Conservation (phyloP, 2,888 invertebrate species). For the Morpho deidamia region DNA sequence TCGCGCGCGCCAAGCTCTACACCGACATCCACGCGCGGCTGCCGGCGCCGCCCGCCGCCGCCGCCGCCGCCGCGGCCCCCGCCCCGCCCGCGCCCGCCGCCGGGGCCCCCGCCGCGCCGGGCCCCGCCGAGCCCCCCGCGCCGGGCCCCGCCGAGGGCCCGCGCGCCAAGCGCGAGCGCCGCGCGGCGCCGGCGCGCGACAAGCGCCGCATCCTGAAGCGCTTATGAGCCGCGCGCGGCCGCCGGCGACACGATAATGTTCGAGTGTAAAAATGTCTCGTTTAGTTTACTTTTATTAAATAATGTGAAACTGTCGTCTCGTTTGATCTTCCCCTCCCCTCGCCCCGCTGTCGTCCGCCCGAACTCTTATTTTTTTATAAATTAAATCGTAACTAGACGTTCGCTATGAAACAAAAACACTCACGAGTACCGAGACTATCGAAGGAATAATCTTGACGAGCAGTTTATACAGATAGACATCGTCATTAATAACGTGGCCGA, state of each 20-base stretch:
- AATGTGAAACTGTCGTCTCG: slow-evolving; percentile 11
- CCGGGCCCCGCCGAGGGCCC: slow-evolving; percentile 37
- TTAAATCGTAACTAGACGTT: too few relatives aligned
- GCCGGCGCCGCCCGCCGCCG: slow-evolving; percentile 49
- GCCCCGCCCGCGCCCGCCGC: background rate
- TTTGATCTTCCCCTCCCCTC: background rate
- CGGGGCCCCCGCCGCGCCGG: slow-evolving; percentile 6
- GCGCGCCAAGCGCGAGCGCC: slow-evolving; percentile 88
- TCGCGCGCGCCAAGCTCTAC: slow-evolving; percentile 67
- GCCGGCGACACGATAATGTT: slow-evolving; percentile 5
- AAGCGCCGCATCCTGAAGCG: slow-evolving; percentile 54
- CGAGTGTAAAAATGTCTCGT: slow-evolving; percentile 23
- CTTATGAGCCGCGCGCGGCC: slow-evolving; percentile 37
- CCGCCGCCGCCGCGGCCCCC: slow-evolving; percentile 2
- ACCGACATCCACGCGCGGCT: slow-evolving; percentile 64
- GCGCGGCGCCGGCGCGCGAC: slow-evolving; percentile 68
- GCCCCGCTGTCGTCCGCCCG: background rate
- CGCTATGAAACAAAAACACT: too few relatives aligned
- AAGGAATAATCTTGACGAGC: too few relatives aligned
- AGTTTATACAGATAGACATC: too few relatives aligned
- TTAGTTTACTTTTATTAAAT: slow-evolving; percentile 30
- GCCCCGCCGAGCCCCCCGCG: slow-evolving; percentile 39
- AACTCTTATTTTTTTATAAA: too few relatives aligned
- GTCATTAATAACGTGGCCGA: too few relatives aligned
- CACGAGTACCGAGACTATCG: too few relatives aligned